These are phyloP conservation scores for Pharmacophagus antenor DNA, from an alignment of 2,888 invertebrate genomes.

Conservation along the genomic window DNA sequence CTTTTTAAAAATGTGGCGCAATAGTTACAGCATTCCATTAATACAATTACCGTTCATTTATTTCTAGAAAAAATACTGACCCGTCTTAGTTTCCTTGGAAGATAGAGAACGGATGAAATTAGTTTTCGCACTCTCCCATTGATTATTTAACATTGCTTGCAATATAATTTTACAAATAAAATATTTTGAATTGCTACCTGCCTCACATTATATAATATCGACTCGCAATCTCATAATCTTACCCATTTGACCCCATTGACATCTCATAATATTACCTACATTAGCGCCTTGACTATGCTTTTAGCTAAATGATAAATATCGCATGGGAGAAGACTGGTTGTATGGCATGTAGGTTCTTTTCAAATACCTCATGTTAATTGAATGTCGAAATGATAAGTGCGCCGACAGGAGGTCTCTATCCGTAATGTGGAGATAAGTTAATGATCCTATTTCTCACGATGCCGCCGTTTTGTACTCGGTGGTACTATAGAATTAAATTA, in stretches of 20 bases:
- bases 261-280: conserved; percentile 2
- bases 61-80: no score
- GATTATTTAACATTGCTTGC: background rate
- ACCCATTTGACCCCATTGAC: background rate
- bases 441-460: conserved; percentile 30
- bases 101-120: no score
- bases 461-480: conserved; percentile 18
- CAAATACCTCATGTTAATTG: conserved; percentile 24
- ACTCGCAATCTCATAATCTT: background rate
- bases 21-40: no score
- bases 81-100: no score
- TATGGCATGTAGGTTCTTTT: conserved; percentile 4
- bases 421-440: conserved; percentile 25
- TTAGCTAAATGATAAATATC: background rate
- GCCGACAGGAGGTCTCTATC: conserved; percentile 25
- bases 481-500: conserved; percentile 11
- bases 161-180: background rate
- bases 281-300: background rate
- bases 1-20: no score
- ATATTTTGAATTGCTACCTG: background rate
- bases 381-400: conserved; percentile 29
- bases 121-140: background rate
- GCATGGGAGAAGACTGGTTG: background rate
- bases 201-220: background rate
- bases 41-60: no score